Conservation (phyloP, 2,113 vertebrate species). For the Taxidea taxus region DNA sequence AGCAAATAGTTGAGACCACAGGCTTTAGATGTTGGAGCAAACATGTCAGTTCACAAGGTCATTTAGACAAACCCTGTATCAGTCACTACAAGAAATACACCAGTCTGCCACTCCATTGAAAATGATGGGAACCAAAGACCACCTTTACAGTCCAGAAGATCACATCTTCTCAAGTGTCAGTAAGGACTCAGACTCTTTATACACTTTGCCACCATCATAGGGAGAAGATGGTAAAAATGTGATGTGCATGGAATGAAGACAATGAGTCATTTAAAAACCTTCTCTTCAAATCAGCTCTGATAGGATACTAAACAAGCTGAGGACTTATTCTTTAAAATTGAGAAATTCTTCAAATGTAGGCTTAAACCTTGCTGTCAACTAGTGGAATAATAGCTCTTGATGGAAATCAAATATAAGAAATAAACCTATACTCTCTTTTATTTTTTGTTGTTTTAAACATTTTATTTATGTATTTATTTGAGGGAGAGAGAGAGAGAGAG, state of each 20-base stretch:
- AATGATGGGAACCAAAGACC: not conserved
- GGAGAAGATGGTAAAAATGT: not conserved
- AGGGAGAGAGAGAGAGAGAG: not conserved
- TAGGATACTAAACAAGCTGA: not conserved
- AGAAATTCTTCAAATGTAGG: not conserved
- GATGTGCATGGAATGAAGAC: not conserved
- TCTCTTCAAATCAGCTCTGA: not conserved
- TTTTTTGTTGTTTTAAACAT: not conserved
- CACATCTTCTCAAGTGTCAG: not conserved
- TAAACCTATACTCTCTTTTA: not conserved
- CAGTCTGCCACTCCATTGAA: not conserved
- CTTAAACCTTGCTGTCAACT: not conserved
- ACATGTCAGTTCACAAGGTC: no score
- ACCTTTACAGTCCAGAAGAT: not conserved
- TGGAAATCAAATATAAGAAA: not conserved
- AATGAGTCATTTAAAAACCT: not conserved
- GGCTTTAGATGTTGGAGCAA: not conserved
- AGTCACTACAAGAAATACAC: not conserved
- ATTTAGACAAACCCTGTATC: not conserved
- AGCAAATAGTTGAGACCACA: not conserved
- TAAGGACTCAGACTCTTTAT: not conserved
- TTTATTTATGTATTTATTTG: not conserved
- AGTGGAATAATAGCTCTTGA: not conserved
- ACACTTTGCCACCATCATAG: rapidly evolving
- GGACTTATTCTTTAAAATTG: not conserved